Evolutionary conservation across 2,888 invertebrate species (phyloP), one percentile per base, ranked within the genome.

Genomic region (Octodonta nipae): DNA sequence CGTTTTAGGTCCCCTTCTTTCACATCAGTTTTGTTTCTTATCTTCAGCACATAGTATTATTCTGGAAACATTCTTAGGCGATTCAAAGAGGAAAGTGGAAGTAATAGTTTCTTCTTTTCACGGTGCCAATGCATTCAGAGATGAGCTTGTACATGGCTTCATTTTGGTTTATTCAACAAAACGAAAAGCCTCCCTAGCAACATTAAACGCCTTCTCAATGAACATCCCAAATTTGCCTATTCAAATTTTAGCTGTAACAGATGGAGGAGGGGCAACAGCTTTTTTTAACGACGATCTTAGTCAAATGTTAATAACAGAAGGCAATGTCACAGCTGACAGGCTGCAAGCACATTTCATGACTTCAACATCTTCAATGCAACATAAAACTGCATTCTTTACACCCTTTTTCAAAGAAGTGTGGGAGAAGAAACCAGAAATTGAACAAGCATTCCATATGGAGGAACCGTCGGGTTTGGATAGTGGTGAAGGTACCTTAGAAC

Each of bases 371-470:
- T 80, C 80, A 42, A 82, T 80, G 49, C 83, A 83, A 61, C 82
- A 80, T 47, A 88, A 89, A 68, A 83, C 88, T 53, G 87, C 89
- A 15, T 88, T 89, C 62, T 93, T 88, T 62, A 87, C 86, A 28
- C 89, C 91, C 28, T 93, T 93, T 68, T 86, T 93, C 67, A 88
- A 89, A 59, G 89, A 89, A 60, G 91, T 88, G 13, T 92, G 89
- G 91, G 89, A 91, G 59, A 84, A 87, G 50, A 89, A 91, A 51
- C 87, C 86, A 15, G 89, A 91, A 65, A 91, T 92, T 33, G 92
- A 93, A 58, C 84, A 86, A 54, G 82, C 89, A 11, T 86, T 86
- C 61, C 80, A 88, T 43, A 75, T 88, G 75, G 87, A 87, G 56
- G 84, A 84, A 51, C 73, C 63, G 2, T 52, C 54, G 6, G 61